These are phyloP conservation scores for Serinus canaria DNA, from an alignment of 2,113 vertebrate genomes.

Conservation along the genomic window DNA sequence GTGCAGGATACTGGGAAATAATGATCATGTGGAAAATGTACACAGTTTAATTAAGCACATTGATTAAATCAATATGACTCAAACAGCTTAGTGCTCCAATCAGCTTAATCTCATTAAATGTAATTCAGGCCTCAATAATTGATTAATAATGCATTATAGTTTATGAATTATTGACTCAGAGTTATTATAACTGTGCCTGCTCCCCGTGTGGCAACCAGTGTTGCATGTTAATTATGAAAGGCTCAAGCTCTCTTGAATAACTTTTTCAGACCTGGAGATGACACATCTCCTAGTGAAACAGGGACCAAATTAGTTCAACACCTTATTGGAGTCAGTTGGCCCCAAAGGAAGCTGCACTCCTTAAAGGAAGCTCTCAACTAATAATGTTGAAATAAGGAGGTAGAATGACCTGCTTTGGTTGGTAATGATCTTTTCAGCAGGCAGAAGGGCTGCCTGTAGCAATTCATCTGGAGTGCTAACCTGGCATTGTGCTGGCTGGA, in stretches of 20 bases:
- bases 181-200: conserved; percentile 72
- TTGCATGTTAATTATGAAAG: conserved; percentile 73
- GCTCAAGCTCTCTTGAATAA: conserved; percentile 43
- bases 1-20: conserved; percentile 64
- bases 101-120: conserved; percentile 80
- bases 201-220: conserved; percentile 45
- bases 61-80: conserved; percentile 81
- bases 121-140: conserved; percentile 79
- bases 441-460: background rate
- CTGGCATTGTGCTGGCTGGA: background rate
- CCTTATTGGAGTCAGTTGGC: background rate
- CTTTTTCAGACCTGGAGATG: conserved; percentile 61
- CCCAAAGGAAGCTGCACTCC: conserved; percentile 19
- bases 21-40: conserved; percentile 74
- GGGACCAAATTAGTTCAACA: conserved; percentile 61
- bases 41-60: conserved; percentile 80
- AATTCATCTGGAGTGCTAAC: conserved; percentile 16
- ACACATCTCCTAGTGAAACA: conserved; percentile 41
- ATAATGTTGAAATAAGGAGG: background rate
- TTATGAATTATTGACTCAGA: conserved; percentile 82
- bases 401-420: background rate
- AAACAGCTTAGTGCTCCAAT: conserved; percentile 75
- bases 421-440: conserved; percentile 1
- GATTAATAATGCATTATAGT: conserved; percentile 83
- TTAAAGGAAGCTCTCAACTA: background rate